Percentiles rank a stretch among this genome's conserved stretches.
phyloP scores from a whole-genome alignment of 2,113 vertebrate species.

The Microcebus murinus region DNA sequence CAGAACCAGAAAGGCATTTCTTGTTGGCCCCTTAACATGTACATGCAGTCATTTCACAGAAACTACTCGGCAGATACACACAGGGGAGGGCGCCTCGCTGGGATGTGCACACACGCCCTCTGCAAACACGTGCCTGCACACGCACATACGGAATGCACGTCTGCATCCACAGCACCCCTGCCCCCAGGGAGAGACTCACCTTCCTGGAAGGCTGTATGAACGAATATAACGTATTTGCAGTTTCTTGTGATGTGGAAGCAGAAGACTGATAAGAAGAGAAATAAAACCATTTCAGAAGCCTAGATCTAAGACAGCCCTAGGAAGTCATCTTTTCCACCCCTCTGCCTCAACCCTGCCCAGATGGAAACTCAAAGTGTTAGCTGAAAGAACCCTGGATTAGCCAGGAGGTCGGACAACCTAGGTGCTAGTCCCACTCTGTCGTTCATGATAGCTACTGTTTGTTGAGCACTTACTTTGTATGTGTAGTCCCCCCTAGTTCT shows the following conservation, averaged over 20 bases:
- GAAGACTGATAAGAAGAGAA: conserved; percentile 36
- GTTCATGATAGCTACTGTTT: background rate
- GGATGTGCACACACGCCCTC: background rate
- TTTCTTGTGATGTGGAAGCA: background rate
- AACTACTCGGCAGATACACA: background rate
- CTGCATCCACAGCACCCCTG: background rate
- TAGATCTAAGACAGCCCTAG: background rate
- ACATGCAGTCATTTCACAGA: background rate
- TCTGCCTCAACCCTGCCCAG: background rate
- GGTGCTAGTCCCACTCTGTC: background rate
- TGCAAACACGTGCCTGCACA: background rate
- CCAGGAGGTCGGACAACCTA: too few species aligned
- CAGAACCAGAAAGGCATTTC: background rate
- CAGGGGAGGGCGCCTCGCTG: background rate
- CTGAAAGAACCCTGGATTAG: background rate
- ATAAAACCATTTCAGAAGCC: background rate
- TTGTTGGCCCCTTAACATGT: background rate
- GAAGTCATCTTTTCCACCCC: background rate
- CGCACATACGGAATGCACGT: background rate
- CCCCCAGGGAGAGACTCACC: conserved; percentile 38
- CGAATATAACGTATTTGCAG: background rate
- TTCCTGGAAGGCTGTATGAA: background rate
- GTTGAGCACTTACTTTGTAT: background rate
- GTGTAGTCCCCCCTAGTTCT: background rate
- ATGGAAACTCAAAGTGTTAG: background rate